Conservation (phyloP, 2,113 vertebrate species). For the Ceratotherium simum region DNA sequence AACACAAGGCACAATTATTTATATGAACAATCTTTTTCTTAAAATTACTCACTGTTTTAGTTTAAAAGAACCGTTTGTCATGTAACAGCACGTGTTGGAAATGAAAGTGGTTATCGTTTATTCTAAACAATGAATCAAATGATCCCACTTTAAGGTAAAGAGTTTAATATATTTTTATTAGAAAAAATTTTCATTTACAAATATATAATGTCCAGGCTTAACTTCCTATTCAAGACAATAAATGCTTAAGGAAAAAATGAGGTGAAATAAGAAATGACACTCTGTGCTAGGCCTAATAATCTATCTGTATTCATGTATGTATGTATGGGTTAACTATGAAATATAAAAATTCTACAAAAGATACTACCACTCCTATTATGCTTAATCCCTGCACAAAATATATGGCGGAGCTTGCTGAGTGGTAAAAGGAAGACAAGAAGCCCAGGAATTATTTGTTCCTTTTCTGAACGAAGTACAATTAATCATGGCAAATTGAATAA, state of each 20-base stretch:
- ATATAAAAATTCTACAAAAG: background rate
- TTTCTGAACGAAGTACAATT: background rate
- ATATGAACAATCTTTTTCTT: background rate
- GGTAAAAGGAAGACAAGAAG: background rate
- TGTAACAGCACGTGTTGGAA: background rate
- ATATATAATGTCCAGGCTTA: background rate
- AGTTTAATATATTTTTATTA: background rate
- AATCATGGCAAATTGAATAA: background rate
- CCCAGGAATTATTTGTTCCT: background rate
- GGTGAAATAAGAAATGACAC: background rate
- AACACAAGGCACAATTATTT: background rate
- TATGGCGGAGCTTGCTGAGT: background rate
- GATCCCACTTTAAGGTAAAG: background rate
- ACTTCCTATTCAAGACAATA: background rate
- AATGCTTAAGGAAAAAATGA: background rate
- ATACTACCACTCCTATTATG: background rate
- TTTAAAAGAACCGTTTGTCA: background rate
- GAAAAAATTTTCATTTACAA: constrained; percentile 26
- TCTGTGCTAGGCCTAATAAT: background rate
- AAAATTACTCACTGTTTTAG: background rate
- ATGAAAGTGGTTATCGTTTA: background rate
- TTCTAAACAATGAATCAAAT: background rate
- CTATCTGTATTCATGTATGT: background rate
- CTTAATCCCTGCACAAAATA: background rate
- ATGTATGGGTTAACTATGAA: background rate